phyloP scores from a whole-genome alignment of 2,113 vertebrate genomes.

The Oreochromis niloticus region DNA sequence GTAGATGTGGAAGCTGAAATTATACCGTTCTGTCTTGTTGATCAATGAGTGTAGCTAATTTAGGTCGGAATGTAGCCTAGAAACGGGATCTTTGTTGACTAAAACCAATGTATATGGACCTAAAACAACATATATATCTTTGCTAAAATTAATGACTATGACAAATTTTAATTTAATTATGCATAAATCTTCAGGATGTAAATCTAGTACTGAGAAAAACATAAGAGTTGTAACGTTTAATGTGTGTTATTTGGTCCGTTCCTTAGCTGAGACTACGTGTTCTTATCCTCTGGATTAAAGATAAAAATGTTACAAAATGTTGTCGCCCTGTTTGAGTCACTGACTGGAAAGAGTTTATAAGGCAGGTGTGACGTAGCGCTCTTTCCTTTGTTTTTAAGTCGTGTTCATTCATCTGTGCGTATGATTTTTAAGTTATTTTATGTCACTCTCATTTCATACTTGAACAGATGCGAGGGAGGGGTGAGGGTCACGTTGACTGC shows the following conservation, averaged over 20 bases:
- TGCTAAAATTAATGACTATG: constrained; percentile 3
- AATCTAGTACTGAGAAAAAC: constrained; percentile 36
- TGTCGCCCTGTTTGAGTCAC: constrained; percentile 41
- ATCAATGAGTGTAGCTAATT: constrained; percentile 20
- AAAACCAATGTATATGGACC: constrained; percentile 27
- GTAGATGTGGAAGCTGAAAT: neutral
- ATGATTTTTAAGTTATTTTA: constrained; percentile 17
- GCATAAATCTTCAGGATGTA: constrained; percentile 42
- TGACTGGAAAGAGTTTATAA: neutral
- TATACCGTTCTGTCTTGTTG: constrained; percentile 10
- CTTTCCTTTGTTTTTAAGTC: neutral
- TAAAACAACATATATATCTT: neutral
- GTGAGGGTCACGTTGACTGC: neutral
- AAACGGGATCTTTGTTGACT: neutral
- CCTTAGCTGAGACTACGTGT: constrained; percentile 26
- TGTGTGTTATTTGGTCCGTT: constrained; percentile 19
- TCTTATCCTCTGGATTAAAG: constrained; percentile 49
- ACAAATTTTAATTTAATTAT: constrained; percentile 41
- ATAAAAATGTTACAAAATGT: neutral
- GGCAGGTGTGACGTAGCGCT: neutral
- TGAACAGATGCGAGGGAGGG: neutral
- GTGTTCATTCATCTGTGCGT: neutral
- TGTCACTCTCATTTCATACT: constrained; percentile 50
- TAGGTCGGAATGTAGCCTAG: constrained; percentile 34
- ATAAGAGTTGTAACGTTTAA: neutral